Evolutionary conservation across 2,113 vertebrate genomes (phyloP).

Genomic region (Aegotheles bennettii): DNA sequence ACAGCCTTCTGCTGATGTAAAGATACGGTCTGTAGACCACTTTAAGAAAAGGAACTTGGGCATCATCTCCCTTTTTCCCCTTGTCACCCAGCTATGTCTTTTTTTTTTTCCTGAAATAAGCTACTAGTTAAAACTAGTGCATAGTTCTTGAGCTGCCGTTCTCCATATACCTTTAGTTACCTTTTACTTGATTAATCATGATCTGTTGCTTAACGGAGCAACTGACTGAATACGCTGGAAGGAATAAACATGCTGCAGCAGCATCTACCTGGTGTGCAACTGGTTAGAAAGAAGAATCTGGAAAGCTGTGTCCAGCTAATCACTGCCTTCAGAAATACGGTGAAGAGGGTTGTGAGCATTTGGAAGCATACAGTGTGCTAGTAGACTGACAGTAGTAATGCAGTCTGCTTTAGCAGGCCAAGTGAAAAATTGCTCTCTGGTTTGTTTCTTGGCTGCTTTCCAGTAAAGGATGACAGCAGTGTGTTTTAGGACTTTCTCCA

Average conservation of each 20-base stretch:
- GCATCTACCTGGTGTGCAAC: background rate
- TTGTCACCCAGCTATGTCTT: background rate
- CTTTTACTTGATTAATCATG: background rate
- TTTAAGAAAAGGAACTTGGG: background rate
- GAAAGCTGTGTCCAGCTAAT: background rate
- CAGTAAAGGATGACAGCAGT: background rate
- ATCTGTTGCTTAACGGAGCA: background rate
- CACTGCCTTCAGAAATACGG: background rate
- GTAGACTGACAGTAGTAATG: background rate
- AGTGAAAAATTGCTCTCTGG: background rate
- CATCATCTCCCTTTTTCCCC: background rate
- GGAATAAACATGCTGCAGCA: background rate
- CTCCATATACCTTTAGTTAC: background rate
- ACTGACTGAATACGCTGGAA: background rate
- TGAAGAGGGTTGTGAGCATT: background rate
- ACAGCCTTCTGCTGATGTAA: background rate
- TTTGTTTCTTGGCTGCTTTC: background rate
- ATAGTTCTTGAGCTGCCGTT: background rate
- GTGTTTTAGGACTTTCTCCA: background rate
- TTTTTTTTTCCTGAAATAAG: background rate
- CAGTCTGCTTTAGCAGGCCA: background rate
- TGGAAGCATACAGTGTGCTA: fast-evolving
- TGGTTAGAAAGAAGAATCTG: background rate
- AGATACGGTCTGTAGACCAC: background rate
- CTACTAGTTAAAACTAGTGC: background rate